Evolutionary conservation across 2,888 invertebrate genomes (phyloP).

Genomic region (Megamerina dolium): DNA sequence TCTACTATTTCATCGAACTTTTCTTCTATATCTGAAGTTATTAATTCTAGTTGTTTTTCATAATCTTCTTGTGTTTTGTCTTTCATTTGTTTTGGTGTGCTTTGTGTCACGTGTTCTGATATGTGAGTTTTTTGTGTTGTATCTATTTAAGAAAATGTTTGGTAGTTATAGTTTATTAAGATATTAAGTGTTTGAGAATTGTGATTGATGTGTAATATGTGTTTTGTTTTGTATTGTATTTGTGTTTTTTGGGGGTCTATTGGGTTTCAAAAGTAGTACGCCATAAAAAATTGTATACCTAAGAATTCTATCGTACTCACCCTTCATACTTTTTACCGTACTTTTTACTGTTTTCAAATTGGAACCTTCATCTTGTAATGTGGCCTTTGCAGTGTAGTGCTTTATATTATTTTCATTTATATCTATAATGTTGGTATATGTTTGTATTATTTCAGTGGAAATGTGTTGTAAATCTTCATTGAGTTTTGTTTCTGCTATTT

Average conservation of each 20-base stretch:
- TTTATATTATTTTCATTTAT: constrained; percentile 5
- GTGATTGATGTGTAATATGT: constrained; percentile 36
- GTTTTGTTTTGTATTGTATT: constrained; percentile 33
- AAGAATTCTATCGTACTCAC: constrained; percentile 29
- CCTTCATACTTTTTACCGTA: constrained; percentile 22
- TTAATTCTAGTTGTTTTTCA: constrained; percentile 16
- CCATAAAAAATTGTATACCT: constrained; percentile 27
- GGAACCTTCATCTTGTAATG: constrained; percentile 5
- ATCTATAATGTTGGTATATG: constrained; percentile 7
- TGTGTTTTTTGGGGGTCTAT: constrained; percentile 25
- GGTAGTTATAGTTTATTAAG: no score
- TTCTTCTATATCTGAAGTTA: constrained; percentile 28
- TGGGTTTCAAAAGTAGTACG: constrained; percentile 40
- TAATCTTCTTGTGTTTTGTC: constrained; percentile 16
- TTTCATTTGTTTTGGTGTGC: constrained; percentile 38
- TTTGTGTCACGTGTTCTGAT: constrained; percentile 48
- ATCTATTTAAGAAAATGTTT: constrained; percentile 42
- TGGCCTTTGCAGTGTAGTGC: constrained; percentile 8
- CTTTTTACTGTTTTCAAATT: constrained; percentile 16
- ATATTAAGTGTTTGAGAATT: constrained; percentile 1
- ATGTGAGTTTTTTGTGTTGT: constrained; percentile 46
- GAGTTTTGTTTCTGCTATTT: background rate
- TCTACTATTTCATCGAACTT: constrained; percentile 6
- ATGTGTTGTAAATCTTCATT: background rate
- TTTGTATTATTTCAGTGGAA: constrained; percentile 9